Evolutionary conservation across 2,113 vertebrate genomes (phyloP), one percentile per base, ranked within the genome.

Genomic region (Labeo rohita): DNA sequence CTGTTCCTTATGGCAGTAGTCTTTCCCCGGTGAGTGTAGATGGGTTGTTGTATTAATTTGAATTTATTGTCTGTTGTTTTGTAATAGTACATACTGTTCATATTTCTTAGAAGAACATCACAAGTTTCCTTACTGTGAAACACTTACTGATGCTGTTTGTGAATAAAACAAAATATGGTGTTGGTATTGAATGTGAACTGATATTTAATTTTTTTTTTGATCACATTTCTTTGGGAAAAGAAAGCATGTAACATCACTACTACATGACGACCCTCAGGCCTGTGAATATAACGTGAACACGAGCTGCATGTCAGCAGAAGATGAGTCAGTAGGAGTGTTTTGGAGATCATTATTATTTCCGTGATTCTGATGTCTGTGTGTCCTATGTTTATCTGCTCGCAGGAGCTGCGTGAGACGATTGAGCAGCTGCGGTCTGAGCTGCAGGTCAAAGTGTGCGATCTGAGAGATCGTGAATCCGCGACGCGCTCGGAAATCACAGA

Each of bases 401-500:
- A 99, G 98, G 98, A 98, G 89, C 93, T 99, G 86, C 92, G 91
- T 88, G 91, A 91, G 80, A 88, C 93, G 74, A 90, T 99, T 5
- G 96, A 96, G 80, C 96, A 96, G 85, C 90, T 94, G 10, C 96
- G 95, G 87, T 92, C 92, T 54, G 96, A 97, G 89, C 91, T 98
- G 18, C 96, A 96, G 90, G 93, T 89, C 52, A 97, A 96, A 89
- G 95, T 91, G 76, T 93, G 94, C 59, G 92, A 95, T 80, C 93
- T 97, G 89, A 96, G 92, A 85, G 92, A 93, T 12, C 50, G 88
- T 3, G 96, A 98, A 88, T 92, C 92, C 47, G 95, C 96, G 89
- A 96, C 93, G 18, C 92, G 89, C 52, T 6, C 23, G 7, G 92
- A 94, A 88, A 85, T 94, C 83, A 94, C 93, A 84, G 93, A 93